Percentiles rank a stretch among this genome's conserved stretches.
Evolutionary conservation across 2,797 vertebrate genomes (phyloP).

Genomic region (Oreonectes daqikongensis): DNA sequence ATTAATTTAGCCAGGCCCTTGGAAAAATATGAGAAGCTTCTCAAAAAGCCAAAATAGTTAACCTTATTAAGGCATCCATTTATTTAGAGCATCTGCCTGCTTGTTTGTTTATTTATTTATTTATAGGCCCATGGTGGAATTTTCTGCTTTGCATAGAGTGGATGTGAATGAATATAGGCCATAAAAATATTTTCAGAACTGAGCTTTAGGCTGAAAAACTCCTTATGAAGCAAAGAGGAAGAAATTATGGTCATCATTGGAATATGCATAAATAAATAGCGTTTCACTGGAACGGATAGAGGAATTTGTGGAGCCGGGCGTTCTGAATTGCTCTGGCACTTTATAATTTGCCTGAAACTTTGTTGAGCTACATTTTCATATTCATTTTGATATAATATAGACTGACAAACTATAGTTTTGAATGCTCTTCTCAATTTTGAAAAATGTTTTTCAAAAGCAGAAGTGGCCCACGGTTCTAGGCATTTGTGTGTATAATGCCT

Average conservation of each 20-base stretch:
- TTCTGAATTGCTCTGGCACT: constrained; percentile 1
- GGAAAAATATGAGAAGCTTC: constrained; percentile 70
- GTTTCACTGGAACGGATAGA: constrained; percentile 68
- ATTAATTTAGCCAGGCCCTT: constrained; percentile 76
- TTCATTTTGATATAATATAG: not conserved
- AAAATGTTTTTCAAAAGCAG: not conserved
- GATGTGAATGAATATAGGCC: constrained; percentile 75
- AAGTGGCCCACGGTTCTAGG: not conserved
- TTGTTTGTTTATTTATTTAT: constrained; percentile 63
- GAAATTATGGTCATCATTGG: constrained; percentile 72
- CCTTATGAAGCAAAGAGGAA: constrained; percentile 77
- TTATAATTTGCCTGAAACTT: not conserved
- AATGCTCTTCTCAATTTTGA: constrained; percentile 1
- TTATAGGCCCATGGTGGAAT: constrained; percentile 64
- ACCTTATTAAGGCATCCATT: constrained; percentile 77
- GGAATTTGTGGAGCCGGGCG: constrained; percentile 56
- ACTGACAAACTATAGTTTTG: not conserved
- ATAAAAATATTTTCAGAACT: constrained; percentile 71
- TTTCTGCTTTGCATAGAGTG: constrained; percentile 63
- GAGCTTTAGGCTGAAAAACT: constrained; percentile 71
- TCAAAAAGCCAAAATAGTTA: constrained; percentile 70
- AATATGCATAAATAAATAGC: constrained; percentile 70
- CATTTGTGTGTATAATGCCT: constrained; percentile 51
- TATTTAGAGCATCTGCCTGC: constrained; percentile 68
- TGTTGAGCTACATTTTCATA: constrained; percentile 21